A percentile compares a stretch with the other conserved stretches of the same genome.
Evolutionary conservation across 1,140 invertebrate species (phyloP).

Genomic region (Heterodera schachtii): DNA sequence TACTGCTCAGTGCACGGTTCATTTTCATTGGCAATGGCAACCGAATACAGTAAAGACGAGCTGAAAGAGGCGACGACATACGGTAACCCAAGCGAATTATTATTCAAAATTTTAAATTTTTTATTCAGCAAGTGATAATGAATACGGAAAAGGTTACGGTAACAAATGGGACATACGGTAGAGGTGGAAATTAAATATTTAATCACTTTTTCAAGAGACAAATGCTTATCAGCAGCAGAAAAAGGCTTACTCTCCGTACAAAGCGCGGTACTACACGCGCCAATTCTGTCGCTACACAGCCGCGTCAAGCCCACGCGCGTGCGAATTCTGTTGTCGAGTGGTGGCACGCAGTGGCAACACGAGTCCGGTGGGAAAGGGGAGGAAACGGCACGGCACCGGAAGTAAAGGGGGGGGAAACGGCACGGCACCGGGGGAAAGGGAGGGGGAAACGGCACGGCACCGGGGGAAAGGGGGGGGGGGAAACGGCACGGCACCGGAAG

Average conservation of each 20-base stretch:
- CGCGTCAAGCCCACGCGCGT: slow-evolving; percentile 20
- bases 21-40: slow-evolving; percentile 27
- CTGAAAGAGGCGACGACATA: slow-evolving; percentile 4
- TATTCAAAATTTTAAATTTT: neutral
- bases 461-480: too few species aligned
- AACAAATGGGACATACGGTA: neutral
- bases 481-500: too few species aligned
- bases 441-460: too few species aligned
- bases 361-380: slow-evolving; percentile 19
- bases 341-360: slow-evolving; percentile 38
- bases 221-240: neutral
- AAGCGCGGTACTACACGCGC: slow-evolving; percentile 31
- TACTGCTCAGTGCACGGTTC: slow-evolving; percentile 42
- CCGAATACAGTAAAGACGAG: slow-evolving; percentile 2
- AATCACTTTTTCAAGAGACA: too few species aligned
- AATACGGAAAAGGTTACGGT: slow-evolving; percentile 7
- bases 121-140: slow-evolving; percentile 3
- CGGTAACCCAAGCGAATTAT: neutral
- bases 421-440: too few species aligned
- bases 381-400: neutral
- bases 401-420: too few species aligned
- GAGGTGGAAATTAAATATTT: slow-evolving; percentile 2
- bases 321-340: slow-evolving; percentile 30
- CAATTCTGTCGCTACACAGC: slow-evolving; percentile 36
- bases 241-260: slow-evolving; percentile 8